Evolutionary conservation across 1,140 invertebrate species (phyloP).

Genomic region (Paraescarpia echinospica): DNA sequence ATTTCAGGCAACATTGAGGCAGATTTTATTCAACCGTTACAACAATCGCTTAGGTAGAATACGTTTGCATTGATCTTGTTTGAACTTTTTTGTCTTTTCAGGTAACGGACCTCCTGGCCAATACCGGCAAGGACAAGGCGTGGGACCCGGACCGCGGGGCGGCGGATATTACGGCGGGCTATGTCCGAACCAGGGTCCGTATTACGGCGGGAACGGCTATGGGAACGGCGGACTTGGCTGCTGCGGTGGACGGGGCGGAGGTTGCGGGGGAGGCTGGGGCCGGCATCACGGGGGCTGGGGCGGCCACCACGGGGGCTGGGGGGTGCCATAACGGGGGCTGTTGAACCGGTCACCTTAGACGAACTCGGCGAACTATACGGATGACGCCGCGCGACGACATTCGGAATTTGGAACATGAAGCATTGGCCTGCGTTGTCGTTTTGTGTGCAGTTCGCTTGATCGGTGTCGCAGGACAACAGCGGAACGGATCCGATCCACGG

Average conservation of each 20-base stretch:
- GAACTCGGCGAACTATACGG: too few relatives aligned
- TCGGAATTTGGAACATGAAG: too few relatives aligned
- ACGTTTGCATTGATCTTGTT: background rate
- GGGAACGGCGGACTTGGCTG: background rate
- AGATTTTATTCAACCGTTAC: too few relatives aligned
- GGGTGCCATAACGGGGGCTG: too few relatives aligned
- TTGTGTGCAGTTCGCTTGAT: too few relatives aligned
- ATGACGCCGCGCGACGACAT: too few relatives aligned
- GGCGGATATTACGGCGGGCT: background rate
- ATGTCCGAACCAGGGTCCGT: background rate
- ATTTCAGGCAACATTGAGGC: too few relatives aligned
- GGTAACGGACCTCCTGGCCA: background rate
- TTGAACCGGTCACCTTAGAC: background rate
- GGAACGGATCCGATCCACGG: too few relatives aligned
- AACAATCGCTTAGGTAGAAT: background rate
- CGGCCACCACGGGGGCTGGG: background rate
- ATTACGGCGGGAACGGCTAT: background rate
- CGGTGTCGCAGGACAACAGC: too few relatives aligned
- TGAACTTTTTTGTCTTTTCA: background rate
- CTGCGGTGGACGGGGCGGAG: background rate
- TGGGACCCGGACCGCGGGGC: background rate
- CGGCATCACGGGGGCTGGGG: background rate
- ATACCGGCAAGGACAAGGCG: background rate
- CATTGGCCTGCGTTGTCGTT: too few relatives aligned
- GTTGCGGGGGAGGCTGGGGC: background rate